Evolutionary conservation across 2,797 vertebrate genomes (phyloP).

Genomic region (Danio aesculapii): DNA sequence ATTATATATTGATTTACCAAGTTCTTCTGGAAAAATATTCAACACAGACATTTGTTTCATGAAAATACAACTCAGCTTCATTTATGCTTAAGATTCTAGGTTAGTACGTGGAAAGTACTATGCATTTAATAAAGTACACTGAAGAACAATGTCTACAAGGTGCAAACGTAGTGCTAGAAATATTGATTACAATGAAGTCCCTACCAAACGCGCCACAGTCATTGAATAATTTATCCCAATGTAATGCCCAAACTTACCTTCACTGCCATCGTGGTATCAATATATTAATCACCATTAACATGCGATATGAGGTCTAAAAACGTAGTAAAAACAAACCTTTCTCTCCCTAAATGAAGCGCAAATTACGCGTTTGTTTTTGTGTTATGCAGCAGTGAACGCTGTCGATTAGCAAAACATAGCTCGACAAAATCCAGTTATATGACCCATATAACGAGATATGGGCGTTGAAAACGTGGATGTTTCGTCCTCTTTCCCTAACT

Average conservation of each 20-base stretch:
- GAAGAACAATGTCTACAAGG: background rate
- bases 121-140: background rate
- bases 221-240: background rate
- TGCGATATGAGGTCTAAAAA: constrained; percentile 23
- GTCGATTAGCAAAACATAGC: constrained; percentile 32
- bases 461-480: constrained; percentile 10
- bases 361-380: constrained; percentile 19
- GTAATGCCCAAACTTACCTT: constrained; percentile 55
- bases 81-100: background rate
- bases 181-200: background rate
- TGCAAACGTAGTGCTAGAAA: background rate
- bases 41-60: background rate
- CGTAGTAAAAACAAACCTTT: constrained; percentile 10
- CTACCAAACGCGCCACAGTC: background rate
- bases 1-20: background rate
- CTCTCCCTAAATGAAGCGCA: constrained; percentile 2
- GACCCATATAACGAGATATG: constrained; percentile 12
- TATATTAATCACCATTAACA: constrained; percentile 40
- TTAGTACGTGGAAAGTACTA: background rate
- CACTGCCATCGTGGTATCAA: constrained; percentile 58
- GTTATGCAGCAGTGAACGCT: background rate
- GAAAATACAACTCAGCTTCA: background rate
- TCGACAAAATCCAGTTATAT: constrained; percentile 21
- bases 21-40: background rate
- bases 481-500: constrained; percentile 41